phyloP scores from a whole-genome alignment of 2,113 vertebrate genomes.

The Murina feae region DNA sequence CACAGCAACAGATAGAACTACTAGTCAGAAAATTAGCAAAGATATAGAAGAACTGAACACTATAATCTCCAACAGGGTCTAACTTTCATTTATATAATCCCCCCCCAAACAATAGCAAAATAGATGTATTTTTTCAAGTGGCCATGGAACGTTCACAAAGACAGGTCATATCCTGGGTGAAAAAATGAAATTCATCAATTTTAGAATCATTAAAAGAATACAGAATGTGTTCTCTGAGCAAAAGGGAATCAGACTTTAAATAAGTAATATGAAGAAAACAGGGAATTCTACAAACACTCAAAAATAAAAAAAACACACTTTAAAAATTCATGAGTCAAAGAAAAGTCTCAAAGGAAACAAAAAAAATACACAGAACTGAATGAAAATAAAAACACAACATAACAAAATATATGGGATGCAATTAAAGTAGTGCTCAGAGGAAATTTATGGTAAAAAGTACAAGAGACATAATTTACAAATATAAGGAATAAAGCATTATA shows the following conservation, averaged over 20 bases:
- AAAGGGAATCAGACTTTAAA: not conserved
- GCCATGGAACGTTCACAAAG: not conserved
- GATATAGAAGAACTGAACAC: not conserved
- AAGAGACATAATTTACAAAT: not conserved
- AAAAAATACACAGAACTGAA: not conserved
- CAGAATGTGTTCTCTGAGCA: not conserved
- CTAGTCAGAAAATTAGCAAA: not conserved
- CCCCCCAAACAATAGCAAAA: not conserved
- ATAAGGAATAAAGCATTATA: not conserved
- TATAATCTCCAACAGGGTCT: not conserved
- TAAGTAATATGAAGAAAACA: not conserved
- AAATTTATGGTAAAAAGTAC: not conserved
- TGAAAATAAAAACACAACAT: not conserved
- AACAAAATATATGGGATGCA: not conserved
- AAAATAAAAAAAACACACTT: not conserved
- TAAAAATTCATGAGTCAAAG: not conserved
- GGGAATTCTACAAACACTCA: not conserved
- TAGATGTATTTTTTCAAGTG: not conserved
- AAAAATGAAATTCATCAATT: not conserved
- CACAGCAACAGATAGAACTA: not conserved
- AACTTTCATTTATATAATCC: not conserved
- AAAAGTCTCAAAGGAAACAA: not conserved
- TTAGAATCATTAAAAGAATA: not conserved
- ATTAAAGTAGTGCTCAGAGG: not conserved
- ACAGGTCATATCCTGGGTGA: not conserved